Base-by-base conservation (phyloP, 37 sponge, comb jelly and placozoan species). In the Spongilla lacustris region DNA sequence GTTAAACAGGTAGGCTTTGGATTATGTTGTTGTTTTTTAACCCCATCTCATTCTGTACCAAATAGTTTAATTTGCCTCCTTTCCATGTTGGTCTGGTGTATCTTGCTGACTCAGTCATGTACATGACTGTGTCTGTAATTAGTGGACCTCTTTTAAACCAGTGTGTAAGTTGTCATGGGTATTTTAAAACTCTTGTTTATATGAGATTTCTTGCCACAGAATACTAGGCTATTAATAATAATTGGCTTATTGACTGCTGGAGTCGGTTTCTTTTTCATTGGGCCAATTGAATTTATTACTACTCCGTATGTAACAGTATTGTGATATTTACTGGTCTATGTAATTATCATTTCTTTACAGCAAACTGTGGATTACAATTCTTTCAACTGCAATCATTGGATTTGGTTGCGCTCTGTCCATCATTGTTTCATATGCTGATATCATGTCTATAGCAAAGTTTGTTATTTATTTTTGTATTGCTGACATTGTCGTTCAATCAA, bases 201-300 rank as follows among this genome's bases (percentile, higher is more conserved):
- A 46, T 46, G 46, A 46, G 58, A 58, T 6, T 58, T 58, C 11
- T 58, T 58, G 21, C 66, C 9, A 24, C 66, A 79, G 80, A 67
- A 86, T 67, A 81, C 86, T 29, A 90, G 90, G 68, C 30, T 67
- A 25, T 84, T 90, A 22, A 81, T 90, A 25, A 38, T 85, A 12
- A 8, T 31, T 85, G 90, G 90, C 30, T 31, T 81, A 2, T 11
- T 85, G 27, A 23, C 76, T 48, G n/a, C 9, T 81, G 86, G 81
- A 33, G 30, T 90, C 28, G 67, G 68, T 24, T 85, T 37, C 71
- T 81, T 85, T 73, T 85, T 85, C n/a, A 36, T 90, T 67, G 90
- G 90, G 34, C 90, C 90, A 41, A 77, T 86, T 4, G 80, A 78
- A 28, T 90, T 85, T 74, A 90, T 90, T 33, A 17, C 69, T 2